phyloP scores from a whole-genome alignment of 1,140 invertebrate species.

The Thaumetopoea pityocampa region DNA sequence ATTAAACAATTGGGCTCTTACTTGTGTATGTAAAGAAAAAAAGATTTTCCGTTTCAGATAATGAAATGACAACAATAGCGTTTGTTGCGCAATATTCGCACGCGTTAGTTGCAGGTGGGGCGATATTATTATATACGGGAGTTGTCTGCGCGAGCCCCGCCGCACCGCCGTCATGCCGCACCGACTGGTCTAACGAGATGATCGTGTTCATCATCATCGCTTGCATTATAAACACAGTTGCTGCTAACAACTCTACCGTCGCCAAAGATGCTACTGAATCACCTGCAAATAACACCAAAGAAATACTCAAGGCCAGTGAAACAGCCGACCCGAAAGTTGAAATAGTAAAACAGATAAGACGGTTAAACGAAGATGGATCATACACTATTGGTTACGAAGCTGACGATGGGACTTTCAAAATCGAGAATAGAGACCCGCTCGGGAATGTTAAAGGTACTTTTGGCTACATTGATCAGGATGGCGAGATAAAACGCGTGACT shows the following conservation, averaged over 20 bases:
- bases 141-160: slow-evolving; percentile 40
- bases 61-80: slow-evolving; percentile 71
- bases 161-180: slow-evolving; percentile 62
- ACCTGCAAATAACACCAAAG: slow-evolving; percentile 52
- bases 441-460: slow-evolving; percentile 92
- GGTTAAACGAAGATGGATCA: slow-evolving; percentile 88
- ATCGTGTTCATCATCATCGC: slow-evolving; percentile 46
- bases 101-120: slow-evolving; percentile 56
- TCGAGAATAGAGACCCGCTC: slow-evolving; percentile 87
- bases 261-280: slow-evolving; percentile 41
- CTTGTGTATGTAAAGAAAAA: slow-evolving; percentile 53
- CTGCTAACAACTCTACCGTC: slow-evolving; percentile 77
- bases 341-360: slow-evolving; percentile 86
- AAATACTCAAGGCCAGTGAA: slow-evolving; percentile 75
- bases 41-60: slow-evolving; percentile 75
- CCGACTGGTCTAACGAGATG: slow-evolving; percentile 55
- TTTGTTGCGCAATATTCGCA: slow-evolving; percentile 67
- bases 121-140: slow-evolving; percentile 70
- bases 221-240: slow-evolving; percentile 71
- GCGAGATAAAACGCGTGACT: slow-evolving; percentile 89
- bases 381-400: slow-evolving; percentile 92
- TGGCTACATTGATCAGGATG: slow-evolving; percentile 88
- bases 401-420: slow-evolving; percentile 89
- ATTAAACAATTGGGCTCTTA: slow-evolving; percentile 68
- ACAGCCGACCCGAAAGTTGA: slow-evolving; percentile 76